These are phyloP conservation scores for Morus bassanus DNA, from an alignment of 2,797 vertebrate species.

Conservation along the genomic window DNA sequence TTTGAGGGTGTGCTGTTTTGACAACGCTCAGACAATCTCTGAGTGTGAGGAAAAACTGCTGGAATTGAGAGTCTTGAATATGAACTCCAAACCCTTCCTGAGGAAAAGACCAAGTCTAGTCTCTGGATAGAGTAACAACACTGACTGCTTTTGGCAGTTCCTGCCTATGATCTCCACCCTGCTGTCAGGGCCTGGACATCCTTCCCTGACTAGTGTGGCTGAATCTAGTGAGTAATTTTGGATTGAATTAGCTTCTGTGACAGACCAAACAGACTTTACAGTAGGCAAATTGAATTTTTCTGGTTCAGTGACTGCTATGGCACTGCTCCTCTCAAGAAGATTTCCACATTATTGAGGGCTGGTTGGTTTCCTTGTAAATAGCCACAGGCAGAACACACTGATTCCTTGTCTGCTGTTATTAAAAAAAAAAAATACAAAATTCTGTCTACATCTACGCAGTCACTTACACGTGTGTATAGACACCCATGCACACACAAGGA, in stretches of 20 bases:
- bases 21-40: not conserved
- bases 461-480: not conserved
- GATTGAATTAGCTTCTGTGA: conserved; percentile 77
- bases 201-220: conserved; percentile 44
- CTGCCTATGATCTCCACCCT: not conserved
- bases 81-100: not conserved
- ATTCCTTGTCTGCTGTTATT: conserved; percentile 5
- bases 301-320: conserved; percentile 76
- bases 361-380: conserved; percentile 68
- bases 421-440: not conserved
- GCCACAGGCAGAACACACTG: not conserved
- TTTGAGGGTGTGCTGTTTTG: not conserved
- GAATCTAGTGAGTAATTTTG: conserved; percentile 70
- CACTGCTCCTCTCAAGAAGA: conserved; percentile 69
- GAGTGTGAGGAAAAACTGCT: not conserved
- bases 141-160: not conserved
- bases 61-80: not conserved
- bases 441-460: not conserved
- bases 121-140: not conserved
- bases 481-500: not conserved
- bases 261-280: conserved; percentile 76
- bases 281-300: conserved; percentile 87
- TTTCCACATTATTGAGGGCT: conserved; percentile 70
- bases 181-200: not conserved
- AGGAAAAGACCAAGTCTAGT: not conserved